Evolutionary conservation across 1,140 invertebrate genomes (phyloP).

Genomic region (Ericerus pela): DNA sequence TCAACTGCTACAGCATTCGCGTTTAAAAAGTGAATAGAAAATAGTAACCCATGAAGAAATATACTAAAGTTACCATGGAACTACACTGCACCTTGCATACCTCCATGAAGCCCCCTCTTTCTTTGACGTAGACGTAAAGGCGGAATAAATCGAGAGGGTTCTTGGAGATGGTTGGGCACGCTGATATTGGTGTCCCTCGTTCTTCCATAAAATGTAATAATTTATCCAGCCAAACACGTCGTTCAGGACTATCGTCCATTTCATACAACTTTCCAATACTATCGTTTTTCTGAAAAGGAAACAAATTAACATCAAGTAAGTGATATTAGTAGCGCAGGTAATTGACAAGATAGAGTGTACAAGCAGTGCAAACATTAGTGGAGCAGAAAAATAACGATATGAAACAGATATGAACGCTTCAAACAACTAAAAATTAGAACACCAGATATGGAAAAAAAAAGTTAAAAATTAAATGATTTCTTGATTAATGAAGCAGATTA

Average conservation of each 20-base stretch:
- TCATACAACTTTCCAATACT: constrained; percentile 86
- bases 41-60: constrained; percentile 15
- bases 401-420: too few species aligned
- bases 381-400: too few species aligned
- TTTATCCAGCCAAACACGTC: constrained; percentile 79
- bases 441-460: too few species aligned
- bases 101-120: constrained; percentile 93
- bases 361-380: too few species aligned
- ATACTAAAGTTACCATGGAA: constrained; percentile 33
- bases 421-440: too few species aligned
- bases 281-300: constrained; percentile 59
- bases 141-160: constrained; percentile 93
- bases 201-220: constrained; percentile 88
- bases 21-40: constrained; percentile 17
- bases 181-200: constrained; percentile 74
- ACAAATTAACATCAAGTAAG: constrained; percentile 7
- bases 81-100: constrained; percentile 65
- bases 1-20: too few species aligned
- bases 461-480: too few species aligned
- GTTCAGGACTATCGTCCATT: constrained; percentile 88
- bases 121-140: constrained; percentile 86
- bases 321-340: too few species aligned
- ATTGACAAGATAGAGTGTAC: too few species aligned
- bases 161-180: constrained; percentile 94
- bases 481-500: too few species aligned